Evolutionary conservation across 2,888 invertebrate species (phyloP).

Genomic region (Urechis unicinctus): DNA sequence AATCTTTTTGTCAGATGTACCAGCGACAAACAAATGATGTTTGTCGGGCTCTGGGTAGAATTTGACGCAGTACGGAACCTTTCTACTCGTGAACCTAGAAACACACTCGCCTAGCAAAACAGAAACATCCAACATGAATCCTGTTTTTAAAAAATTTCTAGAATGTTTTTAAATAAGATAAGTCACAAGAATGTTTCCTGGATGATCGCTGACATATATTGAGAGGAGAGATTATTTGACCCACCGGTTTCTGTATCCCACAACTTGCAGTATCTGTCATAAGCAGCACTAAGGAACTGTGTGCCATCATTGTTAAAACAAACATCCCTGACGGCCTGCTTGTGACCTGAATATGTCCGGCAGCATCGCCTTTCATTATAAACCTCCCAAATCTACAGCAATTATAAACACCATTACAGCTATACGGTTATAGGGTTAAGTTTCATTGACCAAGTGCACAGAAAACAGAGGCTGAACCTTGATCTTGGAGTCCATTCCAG

Average conservation of each 20-base stretch:
- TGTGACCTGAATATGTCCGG: slow-evolving; percentile 90
- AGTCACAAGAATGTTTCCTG: no score
- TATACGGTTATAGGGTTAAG: no score
- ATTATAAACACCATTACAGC: no score
- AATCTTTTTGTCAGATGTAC: slow-evolving; percentile 98
- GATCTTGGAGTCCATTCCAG: slow-evolving; percentile 93
- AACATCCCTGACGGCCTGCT: slow-evolving; percentile 92
- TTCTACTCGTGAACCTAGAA: slow-evolving; percentile 76
- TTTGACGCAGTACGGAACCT: slow-evolving; percentile 96
- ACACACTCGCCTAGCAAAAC: slow-evolving; percentile 52
- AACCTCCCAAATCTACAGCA: slow-evolving; percentile 85
- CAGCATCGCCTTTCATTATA: slow-evolving; percentile 89
- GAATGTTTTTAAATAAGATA: no score
- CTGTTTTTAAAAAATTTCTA: not conserved
- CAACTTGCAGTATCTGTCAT: slow-evolving; percentile 92
- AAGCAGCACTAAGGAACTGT: slow-evolving; percentile 87
- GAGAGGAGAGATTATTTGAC: no score
- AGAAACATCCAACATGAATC: not conserved
- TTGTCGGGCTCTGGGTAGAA: slow-evolving; percentile 97
- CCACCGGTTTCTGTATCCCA: slow-evolving; percentile 98
- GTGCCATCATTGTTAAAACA: slow-evolving; percentile 91
- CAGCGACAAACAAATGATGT: slow-evolving; percentile 95
- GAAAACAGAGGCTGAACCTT: no score
- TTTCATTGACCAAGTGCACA: no score
- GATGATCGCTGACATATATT: no score